Evolutionary conservation across 2,797 vertebrate species (phyloP).

Genomic region (Prunella strophiata): DNA sequence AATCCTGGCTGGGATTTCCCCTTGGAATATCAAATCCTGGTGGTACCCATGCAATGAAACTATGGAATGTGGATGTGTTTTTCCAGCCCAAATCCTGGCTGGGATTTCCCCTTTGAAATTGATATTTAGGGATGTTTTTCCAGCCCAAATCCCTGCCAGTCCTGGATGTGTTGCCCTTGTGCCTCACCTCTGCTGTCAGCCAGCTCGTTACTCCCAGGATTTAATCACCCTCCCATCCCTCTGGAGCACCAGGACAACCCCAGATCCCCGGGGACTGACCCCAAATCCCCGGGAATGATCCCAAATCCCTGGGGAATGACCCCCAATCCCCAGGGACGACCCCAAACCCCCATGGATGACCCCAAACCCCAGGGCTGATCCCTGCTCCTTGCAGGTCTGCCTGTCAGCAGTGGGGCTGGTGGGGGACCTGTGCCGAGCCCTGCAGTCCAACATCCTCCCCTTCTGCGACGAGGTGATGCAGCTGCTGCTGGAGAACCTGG

Average conservation of each 20-base stretch:
- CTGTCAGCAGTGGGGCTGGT: constrained; percentile 95
- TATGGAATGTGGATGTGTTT: too few species aligned
- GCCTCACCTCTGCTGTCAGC: neutral
- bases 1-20: neutral
- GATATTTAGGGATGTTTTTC: neutral
- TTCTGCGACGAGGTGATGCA: constrained; percentile 99
- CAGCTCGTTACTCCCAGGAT: neutral
- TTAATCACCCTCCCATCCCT: too few species aligned
- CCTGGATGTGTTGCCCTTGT: neutral
- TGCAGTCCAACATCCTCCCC: constrained; percentile 94
- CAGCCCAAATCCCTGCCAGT: neutral
- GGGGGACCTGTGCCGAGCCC: constrained; percentile 92
- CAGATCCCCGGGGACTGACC: neutral
- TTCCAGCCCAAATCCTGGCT: neutral
- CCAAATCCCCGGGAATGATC: too few species aligned
- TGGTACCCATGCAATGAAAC: too few species aligned
- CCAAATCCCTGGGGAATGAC: too few species aligned
- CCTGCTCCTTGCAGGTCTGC: constrained; percentile 85
- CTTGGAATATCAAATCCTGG: neutral
- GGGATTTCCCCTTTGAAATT: neutral
- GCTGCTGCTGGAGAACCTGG: constrained; percentile 94
- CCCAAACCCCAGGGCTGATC: rapidly evolving
- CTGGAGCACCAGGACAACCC: rapidly evolving
- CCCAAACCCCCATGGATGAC: rapidly evolving
- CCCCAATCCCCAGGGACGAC: neutral